Percentiles rank a stretch among this genome's conserved stretches.
Evolutionary conservation across 2,888 invertebrate species (phyloP).

Genomic region (Apamea anceps): DNA sequence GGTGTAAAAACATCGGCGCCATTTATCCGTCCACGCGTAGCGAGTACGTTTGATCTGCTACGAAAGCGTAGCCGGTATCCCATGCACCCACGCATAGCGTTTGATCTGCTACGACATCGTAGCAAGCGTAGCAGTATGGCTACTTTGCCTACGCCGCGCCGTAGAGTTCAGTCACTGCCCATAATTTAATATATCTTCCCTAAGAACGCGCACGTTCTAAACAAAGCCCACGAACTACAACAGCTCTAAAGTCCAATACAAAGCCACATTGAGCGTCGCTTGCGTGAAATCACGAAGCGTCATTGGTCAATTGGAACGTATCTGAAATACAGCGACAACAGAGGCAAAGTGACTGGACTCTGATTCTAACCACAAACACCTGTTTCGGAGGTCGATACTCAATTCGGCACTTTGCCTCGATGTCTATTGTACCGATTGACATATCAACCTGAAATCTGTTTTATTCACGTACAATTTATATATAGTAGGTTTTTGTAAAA

Average conservation of each 20-base stretch:
- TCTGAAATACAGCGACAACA: conserved; percentile 19
- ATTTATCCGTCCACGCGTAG: neutral
- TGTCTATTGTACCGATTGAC: conserved; percentile 7
- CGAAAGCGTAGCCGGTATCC: conserved; percentile 27
- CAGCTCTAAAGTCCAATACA: neutral
- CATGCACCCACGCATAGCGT: neutral
- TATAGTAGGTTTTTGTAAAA: neutral
- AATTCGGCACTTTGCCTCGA: conserved; percentile 19
- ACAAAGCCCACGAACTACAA: neutral
- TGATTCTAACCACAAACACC: conserved; percentile 43
- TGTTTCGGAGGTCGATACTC: conserved; percentile 30
- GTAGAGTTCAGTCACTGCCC: conserved; percentile 15
- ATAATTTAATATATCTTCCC: neutral
- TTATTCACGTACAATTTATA: no score
- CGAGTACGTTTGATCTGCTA: conserved; percentile 6
- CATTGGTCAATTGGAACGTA: conserved; percentile 28
- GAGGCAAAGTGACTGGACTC: no score
- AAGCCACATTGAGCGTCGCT: conserved; percentile 13
- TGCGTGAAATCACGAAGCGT: conserved; percentile 43
- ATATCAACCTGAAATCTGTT: neutral
- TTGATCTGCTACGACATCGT: conserved; percentile 30
- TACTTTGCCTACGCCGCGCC: conserved; percentile 45
- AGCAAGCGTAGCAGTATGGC: neutral
- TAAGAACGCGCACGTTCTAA: neutral
- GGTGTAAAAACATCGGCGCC: neutral